These are phyloP conservation scores for Urocitellus parryii DNA, from an alignment of 2,113 vertebrate genomes.

Conservation along the genomic window DNA sequence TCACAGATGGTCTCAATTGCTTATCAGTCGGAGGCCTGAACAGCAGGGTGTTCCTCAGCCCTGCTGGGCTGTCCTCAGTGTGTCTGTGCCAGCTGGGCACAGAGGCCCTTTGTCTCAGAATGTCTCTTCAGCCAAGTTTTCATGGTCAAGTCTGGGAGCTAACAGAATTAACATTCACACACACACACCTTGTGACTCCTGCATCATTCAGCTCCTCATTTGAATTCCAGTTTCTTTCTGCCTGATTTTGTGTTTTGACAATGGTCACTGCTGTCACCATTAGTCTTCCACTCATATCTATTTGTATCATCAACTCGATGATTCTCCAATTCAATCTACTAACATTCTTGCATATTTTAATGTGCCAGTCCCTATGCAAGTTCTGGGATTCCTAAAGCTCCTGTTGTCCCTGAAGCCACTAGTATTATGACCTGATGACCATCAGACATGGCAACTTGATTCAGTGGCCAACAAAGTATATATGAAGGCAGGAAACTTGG, in stretches of 20 bases:
- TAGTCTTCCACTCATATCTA: background rate
- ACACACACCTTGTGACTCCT: slow-evolving; percentile 20
- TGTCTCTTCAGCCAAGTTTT: slow-evolving; percentile 74
- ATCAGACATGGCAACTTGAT: background rate
- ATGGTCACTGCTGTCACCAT: background rate
- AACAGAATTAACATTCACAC: slow-evolving; percentile 72
- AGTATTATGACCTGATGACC: background rate
- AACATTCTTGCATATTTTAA: slow-evolving; percentile 15
- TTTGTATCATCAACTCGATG: background rate
- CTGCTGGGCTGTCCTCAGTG: slow-evolving; percentile 53
- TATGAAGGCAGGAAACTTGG: background rate
- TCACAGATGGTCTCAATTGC: slow-evolving; percentile 75
- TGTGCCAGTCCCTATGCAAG: background rate
- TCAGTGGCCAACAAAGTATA: background rate
- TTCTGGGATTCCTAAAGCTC: background rate
- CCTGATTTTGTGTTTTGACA: slow-evolving; percentile 35
- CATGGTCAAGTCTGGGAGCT: slow-evolving; percentile 67
- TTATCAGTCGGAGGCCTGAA: slow-evolving; percentile 66
- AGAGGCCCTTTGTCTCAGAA: slow-evolving; percentile 78
- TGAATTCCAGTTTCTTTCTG: slow-evolving; percentile 62
- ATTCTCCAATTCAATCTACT: slow-evolving; percentile 20
- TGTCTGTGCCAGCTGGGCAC: slow-evolving; percentile 68
- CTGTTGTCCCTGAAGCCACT: background rate
- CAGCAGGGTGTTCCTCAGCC: slow-evolving; percentile 68
- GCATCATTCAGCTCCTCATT: slow-evolving; percentile 45